phyloP scores from a whole-genome alignment of 2,797 vertebrate species.

The Lates japonicus region DNA sequence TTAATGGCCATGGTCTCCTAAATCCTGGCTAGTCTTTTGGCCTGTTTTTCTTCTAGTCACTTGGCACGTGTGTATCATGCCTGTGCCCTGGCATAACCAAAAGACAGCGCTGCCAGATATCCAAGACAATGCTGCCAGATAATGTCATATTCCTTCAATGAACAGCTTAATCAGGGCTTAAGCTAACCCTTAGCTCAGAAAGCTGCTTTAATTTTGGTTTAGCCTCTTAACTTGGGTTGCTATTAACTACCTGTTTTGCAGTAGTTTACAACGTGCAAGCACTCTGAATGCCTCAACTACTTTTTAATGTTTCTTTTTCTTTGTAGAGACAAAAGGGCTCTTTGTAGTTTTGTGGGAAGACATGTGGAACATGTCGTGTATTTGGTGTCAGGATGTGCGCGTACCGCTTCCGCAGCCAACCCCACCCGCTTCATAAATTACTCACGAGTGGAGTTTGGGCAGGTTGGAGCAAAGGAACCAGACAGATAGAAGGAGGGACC shows the following conservation, averaged over 20 bases:
- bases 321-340: conserved; percentile 83
- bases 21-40: conserved; percentile 33
- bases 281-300: conserved; percentile 54
- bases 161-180: conserved; percentile 38
- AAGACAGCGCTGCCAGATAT: conserved; percentile 40
- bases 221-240: conserved; percentile 10
- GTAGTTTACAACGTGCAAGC: conserved; percentile 65
- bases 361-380: conserved; percentile 85
- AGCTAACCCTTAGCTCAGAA: conserved; percentile 22
- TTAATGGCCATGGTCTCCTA: conserved; percentile 14
- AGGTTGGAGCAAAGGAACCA: conserved; percentile 80
- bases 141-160: conserved; percentile 42
- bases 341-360: conserved; percentile 85
- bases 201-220: conserved; percentile 22
- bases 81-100: conserved; percentile 35
- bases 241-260: conserved; percentile 46
- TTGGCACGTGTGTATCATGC: conserved; percentile 18
- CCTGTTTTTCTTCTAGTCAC: conserved; percentile 7
- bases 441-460: conserved; percentile 77
- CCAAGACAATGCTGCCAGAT: conserved; percentile 40
- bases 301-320: conserved; percentile 73
- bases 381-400: conserved; percentile 83
- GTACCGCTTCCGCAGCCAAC: conserved; percentile 76
- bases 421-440: conserved; percentile 83
- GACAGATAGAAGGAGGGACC: conserved; percentile 72